Evolutionary conservation across 2,888 invertebrate species (phyloP).

Genomic region (Pseudococcus jackbeardsleyi): DNA sequence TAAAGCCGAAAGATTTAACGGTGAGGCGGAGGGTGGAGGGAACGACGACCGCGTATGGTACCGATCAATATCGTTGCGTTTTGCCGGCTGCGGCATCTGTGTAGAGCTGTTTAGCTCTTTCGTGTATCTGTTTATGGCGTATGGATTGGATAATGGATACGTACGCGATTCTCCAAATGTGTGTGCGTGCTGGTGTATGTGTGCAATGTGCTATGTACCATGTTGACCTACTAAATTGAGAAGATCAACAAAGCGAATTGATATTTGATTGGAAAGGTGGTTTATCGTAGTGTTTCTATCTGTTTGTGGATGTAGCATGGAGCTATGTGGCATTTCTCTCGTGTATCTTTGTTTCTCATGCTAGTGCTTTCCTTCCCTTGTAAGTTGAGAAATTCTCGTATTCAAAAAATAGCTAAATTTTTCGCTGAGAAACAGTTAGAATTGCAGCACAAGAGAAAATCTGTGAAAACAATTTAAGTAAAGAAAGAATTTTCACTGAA

Average conservation of each 20-base stretch:
- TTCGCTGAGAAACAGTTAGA: no score
- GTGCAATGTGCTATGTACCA: neutral
- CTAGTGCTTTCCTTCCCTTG: no score
- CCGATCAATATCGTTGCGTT: neutral
- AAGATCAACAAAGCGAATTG: conserved; percentile 28
- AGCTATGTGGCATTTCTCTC: no score
- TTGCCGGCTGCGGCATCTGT: neutral
- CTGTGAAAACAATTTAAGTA: no score
- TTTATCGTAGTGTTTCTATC: neutral
- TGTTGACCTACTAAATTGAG: conserved; percentile 24
- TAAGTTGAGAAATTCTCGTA: no score
- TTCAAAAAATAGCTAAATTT: no score
- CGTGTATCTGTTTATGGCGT: neutral
- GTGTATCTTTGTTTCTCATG: no score
- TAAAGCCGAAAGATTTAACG: neutral
- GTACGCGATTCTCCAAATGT: neutral
- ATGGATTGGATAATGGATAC: neutral
- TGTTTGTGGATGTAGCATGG: neutral
- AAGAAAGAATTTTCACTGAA: no score
- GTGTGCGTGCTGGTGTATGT: neutral
- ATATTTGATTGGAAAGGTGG: conserved; percentile 9
- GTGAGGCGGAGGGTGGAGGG: neutral
- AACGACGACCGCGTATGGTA: neutral
- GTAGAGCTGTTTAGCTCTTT: neutral
- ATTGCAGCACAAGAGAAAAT: no score